Base-by-base conservation (phyloP, 2,113 vertebrate species). In the Notarius quadriscutis region DNA sequence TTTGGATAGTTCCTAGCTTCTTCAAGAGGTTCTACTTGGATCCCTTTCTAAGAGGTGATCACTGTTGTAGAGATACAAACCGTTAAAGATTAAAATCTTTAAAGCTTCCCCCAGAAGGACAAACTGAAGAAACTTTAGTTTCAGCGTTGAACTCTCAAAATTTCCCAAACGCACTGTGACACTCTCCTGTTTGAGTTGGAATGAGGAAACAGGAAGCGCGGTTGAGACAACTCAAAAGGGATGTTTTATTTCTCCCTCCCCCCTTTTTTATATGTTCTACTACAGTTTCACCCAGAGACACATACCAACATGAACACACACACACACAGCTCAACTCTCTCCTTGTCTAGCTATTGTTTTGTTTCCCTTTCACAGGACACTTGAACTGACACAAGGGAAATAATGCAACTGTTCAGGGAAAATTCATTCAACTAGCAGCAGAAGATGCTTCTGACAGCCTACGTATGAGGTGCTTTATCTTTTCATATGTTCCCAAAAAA, bases 401-500 rank as follows among this genome's bases (percentile, higher is more conserved):
- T 57, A 88, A 75, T 27, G 62, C 14, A 74, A 62, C 20, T 27
- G 57, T 75, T 81, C 27, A 65, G 20, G 58, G 77, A 51, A 75
- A 82, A 55, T 11, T 79, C 10, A 60, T 15, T 79, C 48, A 50
- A 22, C 60, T 63, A 20, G 17, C 41, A 53, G n/a, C 53, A 72
- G 67, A 75, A 34, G 8, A 74, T 53, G 84, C 48, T 18, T 15
- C 53, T 12, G 78, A 22, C 58, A 63, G 78, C 55, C 41, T 51
- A 77, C 20, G 6, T 80, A 84, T 15, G 20, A 74, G 2, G 51
- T 81, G 41, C 41, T 71, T 84, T 41, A 69, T 77, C 67, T 65
- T 87, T 75, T 79, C 30, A 85, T 75, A 82, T 78, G 48, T 83
- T 80, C 53, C 53, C 9, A 10, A 1, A 53, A 53, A 53, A 41